These are phyloP conservation scores for Tenthredo notha DNA, from an alignment of 2,888 invertebrate genomes.

Conservation along the genomic window DNA sequence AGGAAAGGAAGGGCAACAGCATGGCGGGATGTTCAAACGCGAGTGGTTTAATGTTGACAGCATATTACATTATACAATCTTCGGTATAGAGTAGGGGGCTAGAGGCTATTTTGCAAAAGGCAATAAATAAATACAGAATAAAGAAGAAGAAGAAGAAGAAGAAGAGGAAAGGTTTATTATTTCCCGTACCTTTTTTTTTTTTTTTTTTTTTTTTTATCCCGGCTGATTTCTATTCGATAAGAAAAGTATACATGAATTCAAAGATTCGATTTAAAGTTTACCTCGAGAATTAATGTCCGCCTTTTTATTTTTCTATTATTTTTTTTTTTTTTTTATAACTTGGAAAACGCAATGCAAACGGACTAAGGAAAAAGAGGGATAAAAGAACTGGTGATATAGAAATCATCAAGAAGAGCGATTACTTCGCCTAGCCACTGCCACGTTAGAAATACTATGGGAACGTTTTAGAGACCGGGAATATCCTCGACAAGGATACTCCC, in stretches of 20 bases:
- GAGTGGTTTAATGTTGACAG: not conserved
- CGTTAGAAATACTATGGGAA: slow-evolving; percentile 39
- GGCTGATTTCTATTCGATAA: not conserved
- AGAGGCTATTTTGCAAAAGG: not conserved
- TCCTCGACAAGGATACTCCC: slow-evolving; percentile 18
- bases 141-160: not conserved
- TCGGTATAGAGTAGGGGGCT: not conserved
- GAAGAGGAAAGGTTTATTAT: not conserved
- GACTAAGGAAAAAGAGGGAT: slow-evolving; percentile 32
- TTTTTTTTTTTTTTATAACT: too few relatives aligned
- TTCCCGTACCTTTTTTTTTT: not conserved
- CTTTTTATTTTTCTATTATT: not conserved
- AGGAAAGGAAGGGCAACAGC: slow-evolving; percentile 2
- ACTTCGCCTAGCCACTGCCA: not conserved
- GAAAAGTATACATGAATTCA: not conserved
- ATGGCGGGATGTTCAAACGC: not conserved
- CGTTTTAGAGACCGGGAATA: not conserved
- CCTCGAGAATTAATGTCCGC: not conserved
- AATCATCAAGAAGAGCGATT: slow-evolving; percentile 42
- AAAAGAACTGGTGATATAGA: slow-evolving; percentile 11
- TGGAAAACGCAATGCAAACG: not conserved
- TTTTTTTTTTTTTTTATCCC: not conserved
- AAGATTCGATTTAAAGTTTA: not conserved
- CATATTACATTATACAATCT: not conserved
- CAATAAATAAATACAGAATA: not conserved